Evolutionary conservation across 2,113 vertebrate genomes (phyloP).

Genomic region (Scortum barcoo): DNA sequence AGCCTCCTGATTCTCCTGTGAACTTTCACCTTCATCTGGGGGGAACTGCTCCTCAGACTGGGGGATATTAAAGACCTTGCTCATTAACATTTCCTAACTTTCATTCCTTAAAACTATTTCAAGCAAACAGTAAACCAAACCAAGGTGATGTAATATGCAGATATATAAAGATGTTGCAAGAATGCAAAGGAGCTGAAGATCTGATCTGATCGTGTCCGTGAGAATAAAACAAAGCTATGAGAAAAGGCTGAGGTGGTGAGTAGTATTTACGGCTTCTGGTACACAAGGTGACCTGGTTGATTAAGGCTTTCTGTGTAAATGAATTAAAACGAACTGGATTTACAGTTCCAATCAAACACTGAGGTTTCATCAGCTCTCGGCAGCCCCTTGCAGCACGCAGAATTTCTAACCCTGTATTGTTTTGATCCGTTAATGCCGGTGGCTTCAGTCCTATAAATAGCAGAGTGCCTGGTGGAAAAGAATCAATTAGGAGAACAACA

Average conservation of each 20-base stretch:
- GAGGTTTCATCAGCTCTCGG: conserved; percentile 17
- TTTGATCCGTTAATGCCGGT: conserved; percentile 48
- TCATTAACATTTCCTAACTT: not conserved
- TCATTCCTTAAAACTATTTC: not conserved
- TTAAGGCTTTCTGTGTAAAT: not conserved
- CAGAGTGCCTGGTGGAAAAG: conserved; percentile 26
- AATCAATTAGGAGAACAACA: conserved; percentile 53
- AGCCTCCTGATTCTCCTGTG: conserved; percentile 61
- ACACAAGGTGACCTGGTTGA: conserved; percentile 33
- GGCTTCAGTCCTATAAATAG: conserved; percentile 60
- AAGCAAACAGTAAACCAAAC: not conserved
- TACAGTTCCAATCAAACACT: conserved; percentile 2
- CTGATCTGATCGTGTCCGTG: not conserved
- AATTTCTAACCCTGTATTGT: conserved; percentile 33
- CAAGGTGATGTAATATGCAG: not conserved
- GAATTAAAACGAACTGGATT: conserved; percentile 27
- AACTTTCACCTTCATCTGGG: conserved; percentile 63
- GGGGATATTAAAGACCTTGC: conserved; percentile 30
- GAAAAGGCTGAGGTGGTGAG: not conserved
- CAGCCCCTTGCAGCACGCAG: not conserved
- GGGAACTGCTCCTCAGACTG: conserved; percentile 69
- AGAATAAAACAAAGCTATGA: not conserved
- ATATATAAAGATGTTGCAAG: not conserved
- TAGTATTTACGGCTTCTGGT: not conserved
- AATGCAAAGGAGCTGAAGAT: not conserved